phyloP scores from a whole-genome alignment of 2,888 invertebrate genomes.

The Dryadula phaetusa region DNA sequence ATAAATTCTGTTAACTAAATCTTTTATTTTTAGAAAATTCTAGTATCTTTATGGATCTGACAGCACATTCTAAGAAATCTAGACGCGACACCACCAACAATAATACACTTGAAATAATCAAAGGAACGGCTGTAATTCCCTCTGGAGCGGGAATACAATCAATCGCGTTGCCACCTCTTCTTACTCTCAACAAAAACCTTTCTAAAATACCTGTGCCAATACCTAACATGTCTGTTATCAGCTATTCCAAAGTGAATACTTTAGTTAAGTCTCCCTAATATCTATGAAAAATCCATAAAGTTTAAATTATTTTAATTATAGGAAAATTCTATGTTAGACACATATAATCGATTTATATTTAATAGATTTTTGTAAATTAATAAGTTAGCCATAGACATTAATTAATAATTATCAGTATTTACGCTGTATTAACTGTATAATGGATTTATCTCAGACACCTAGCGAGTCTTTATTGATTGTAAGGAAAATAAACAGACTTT shows the following conservation, averaged over 20 bases:
- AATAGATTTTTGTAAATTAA: too few species aligned
- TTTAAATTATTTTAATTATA: too few species aligned
- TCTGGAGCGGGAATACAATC: constrained; percentile 64
- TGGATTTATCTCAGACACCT: neutral
- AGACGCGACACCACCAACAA: constrained; percentile 51
- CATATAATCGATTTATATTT: too few species aligned
- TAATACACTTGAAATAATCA: constrained; percentile 56
- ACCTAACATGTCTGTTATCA: constrained; percentile 73
- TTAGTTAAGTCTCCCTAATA: constrained; percentile 51
- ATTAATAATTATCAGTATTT: too few species aligned
- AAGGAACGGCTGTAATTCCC: constrained; percentile 64
- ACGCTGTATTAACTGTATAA: neutral
- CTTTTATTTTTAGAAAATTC: constrained; percentile 25
- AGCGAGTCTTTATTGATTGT: constrained; percentile 7
- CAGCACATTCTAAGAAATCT: constrained; percentile 35
- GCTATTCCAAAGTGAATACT: constrained; percentile 71
- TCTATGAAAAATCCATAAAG: neutral
- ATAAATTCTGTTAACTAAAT: too few species aligned
- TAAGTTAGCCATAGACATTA: too few species aligned
- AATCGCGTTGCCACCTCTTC: constrained; percentile 64
- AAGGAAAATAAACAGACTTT: neutral
- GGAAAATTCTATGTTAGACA: too few species aligned
- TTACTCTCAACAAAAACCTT: constrained; percentile 67
- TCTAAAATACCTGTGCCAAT: constrained; percentile 72
- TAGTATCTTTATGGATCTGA: constrained; percentile 5